Conservation (phyloP, 2,113 vertebrate genomes). For the Callipepla squamata region DNA sequence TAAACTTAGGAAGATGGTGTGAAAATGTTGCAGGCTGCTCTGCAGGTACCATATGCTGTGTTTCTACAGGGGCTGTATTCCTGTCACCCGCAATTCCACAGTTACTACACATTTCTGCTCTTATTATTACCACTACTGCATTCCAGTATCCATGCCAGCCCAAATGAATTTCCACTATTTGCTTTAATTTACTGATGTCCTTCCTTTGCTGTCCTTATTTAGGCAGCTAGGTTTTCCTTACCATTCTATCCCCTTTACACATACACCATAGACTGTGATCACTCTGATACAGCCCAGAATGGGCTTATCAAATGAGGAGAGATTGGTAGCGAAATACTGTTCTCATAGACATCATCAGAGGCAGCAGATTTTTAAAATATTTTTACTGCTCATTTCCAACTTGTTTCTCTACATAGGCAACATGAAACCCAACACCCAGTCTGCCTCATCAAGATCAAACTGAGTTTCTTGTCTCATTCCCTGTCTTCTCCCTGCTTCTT, state of each 20-base stretch:
- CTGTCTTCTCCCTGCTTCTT: neutral
- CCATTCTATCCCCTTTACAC: neutral
- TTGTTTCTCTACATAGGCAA: neutral
- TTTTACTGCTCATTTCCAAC: neutral
- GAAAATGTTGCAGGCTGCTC: neutral
- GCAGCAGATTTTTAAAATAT: fast-evolving
- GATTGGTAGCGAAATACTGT: neutral
- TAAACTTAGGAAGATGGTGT: neutral
- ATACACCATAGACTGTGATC: neutral
- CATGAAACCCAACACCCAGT: neutral
- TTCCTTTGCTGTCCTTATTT: neutral
- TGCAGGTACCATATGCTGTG: neutral
- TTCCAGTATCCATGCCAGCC: neutral
- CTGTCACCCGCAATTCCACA: neutral
- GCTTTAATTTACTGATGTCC: neutral
- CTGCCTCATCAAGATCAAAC: neutral
- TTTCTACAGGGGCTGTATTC: neutral
- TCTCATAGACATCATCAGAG: neutral
- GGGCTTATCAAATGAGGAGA: neutral
- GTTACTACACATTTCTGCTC: neutral
- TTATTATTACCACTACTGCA: neutral
- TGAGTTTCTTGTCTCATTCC: neutral
- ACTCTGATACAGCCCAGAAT: neutral
- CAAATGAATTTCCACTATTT: neutral
- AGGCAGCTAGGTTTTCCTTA: neutral